A percentile compares a stretch with the other conserved stretches of the same genome.
phyloP scores from a whole-genome alignment of 1,140 invertebrate genomes.

The Drosophila albomicans region DNA sequence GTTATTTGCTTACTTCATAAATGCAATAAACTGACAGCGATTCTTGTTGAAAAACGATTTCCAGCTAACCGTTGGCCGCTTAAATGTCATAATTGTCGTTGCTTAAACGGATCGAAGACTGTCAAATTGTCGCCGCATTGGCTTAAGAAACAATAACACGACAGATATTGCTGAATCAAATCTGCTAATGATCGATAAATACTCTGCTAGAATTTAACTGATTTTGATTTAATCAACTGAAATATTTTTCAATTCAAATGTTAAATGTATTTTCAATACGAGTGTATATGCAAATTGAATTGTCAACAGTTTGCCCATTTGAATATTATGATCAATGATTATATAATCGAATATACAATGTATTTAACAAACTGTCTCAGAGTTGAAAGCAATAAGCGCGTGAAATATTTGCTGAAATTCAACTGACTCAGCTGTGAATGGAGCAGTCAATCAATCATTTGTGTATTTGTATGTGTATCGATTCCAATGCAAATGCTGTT shows the following conservation, averaged over 20 bases:
- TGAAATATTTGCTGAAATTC: neutral
- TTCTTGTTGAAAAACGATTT: conserved; percentile 29
- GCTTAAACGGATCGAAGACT: conserved; percentile 29
- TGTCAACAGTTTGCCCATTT: no score
- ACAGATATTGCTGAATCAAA: neutral
- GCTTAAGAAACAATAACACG: conserved; percentile 3
- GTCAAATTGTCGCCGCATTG: conserved; percentile 20
- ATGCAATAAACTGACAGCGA: conserved; percentile 59
- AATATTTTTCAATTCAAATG: no score
- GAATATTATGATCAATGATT: neutral
- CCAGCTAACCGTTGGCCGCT: conserved; percentile 23
- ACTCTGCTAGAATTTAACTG: neutral
- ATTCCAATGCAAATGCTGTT: conserved; percentile 25
- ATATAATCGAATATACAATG: neutral
- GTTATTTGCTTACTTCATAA: conserved; percentile 35
- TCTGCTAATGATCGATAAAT: neutral
- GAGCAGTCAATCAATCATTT: conserved; percentile 17
- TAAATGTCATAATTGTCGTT: conserved; percentile 48
- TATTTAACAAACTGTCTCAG: no score
- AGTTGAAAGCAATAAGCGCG: neutral
- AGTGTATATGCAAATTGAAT: no score
- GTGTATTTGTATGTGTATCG: neutral
- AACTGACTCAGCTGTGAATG: conserved; percentile 8
- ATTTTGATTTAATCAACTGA: neutral
- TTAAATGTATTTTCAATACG: no score